Evolutionary conservation across 2,888 invertebrate genomes (phyloP).

Genomic region (Leptogaster cylindrica): DNA sequence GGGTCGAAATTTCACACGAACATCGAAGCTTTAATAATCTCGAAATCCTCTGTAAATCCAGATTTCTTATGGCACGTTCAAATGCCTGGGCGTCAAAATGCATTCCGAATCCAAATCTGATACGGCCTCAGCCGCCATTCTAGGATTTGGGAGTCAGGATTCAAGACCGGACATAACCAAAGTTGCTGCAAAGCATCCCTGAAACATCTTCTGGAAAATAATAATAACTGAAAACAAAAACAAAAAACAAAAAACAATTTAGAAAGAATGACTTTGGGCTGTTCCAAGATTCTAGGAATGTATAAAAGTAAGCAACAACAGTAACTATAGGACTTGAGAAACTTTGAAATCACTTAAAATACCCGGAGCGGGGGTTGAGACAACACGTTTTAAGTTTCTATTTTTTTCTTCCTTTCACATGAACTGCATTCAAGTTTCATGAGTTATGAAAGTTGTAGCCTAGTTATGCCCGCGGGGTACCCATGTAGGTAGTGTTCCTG

Average conservation of each 20-base stretch:
- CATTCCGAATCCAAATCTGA: constrained; percentile 10
- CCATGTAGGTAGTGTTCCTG: neutral
- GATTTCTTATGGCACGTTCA: neutral
- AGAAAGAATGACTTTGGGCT: constrained; percentile 12
- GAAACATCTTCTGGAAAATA: constrained; percentile 20
- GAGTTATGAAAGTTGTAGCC: constrained; percentile 36
- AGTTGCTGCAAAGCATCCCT: neutral
- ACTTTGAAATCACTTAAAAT: constrained; percentile 36
- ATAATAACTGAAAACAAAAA: constrained; percentile 33
- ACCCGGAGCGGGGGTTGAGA: neutral
- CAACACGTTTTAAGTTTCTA: no score
- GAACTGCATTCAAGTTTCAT: constrained; percentile 34
- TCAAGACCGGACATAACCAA: neutral
- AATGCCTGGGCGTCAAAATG: constrained; percentile 12
- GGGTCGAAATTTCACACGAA: no score
- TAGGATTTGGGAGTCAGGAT: neutral
- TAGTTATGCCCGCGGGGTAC: neutral
- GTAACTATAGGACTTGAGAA: constrained; percentile 24
- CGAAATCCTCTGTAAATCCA: no score
- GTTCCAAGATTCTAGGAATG: constrained; percentile 14
- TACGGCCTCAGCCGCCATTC: neutral
- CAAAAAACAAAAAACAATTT: no score
- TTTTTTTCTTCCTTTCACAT: constrained; percentile 3
- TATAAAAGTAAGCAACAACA: constrained; percentile 31
- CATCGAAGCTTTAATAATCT: no score